Percentiles rank a stretch among this genome's conserved stretches.
Evolutionary conservation across 2,113 vertebrate genomes (phyloP).

Genomic region (Eretmochelys imbricata): DNA sequence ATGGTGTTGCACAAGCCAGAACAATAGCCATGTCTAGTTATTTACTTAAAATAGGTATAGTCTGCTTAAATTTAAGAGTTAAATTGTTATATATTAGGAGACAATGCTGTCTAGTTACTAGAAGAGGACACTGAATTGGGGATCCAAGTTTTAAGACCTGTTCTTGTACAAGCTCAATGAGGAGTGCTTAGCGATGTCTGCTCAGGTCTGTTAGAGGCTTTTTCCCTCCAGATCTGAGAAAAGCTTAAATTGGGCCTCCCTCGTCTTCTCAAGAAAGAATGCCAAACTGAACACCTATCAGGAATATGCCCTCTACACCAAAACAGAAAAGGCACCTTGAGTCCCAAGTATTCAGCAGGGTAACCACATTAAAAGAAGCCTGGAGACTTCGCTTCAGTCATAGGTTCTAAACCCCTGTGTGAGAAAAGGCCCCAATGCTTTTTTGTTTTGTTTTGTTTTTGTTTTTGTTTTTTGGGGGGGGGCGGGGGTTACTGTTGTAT

Average conservation of each 20-base stretch:
- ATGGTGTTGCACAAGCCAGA: conserved; percentile 55
- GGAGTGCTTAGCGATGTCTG: neutral
- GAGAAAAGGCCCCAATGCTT: neutral
- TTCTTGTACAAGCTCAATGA: accelerated
- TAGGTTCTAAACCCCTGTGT: neutral
- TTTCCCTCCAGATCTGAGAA: neutral
- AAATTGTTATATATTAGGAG: neutral
- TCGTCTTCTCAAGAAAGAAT: neutral
- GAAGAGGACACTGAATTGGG: neutral
- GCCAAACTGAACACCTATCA: neutral
- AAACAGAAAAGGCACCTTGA: neutral
- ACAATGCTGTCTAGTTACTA: neutral
- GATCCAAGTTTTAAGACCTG: neutral
- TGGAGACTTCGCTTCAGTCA: neutral
- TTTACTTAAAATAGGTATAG: conserved; percentile 68
- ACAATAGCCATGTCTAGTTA: conserved; percentile 72
- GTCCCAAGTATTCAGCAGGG: neutral
- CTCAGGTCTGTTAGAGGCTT: neutral
- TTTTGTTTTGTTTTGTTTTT: too few relatives aligned
- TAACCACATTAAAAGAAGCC: neutral
- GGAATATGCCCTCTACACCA: too few relatives aligned
- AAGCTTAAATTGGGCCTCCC: neutral
- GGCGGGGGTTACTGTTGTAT: neutral
- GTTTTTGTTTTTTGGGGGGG: too few relatives aligned
- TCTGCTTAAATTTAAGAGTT: conserved; percentile 57